These are phyloP conservation scores for Mionectes olivaceus DNA, from an alignment of 2,797 vertebrate genomes.

Conservation along the genomic window DNA sequence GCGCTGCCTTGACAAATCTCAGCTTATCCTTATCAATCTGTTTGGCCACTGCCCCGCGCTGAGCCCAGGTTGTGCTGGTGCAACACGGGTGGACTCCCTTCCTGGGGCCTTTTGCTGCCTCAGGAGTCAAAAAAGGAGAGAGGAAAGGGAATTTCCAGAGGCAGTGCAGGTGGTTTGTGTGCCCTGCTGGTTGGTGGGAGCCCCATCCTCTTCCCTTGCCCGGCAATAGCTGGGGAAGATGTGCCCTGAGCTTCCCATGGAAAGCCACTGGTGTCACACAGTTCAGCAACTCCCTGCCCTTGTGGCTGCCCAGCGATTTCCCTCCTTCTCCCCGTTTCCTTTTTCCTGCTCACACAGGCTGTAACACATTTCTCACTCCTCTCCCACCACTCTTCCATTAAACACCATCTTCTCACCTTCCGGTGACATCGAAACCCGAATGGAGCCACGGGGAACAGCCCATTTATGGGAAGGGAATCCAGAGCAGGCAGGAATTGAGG, in stretches of 20 bases:
- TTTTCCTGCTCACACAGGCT: rapidly evolving
- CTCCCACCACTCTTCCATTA: neutral
- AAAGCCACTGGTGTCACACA: neutral
- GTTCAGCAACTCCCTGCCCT: neutral
- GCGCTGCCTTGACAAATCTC: neutral
- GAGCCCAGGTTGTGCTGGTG: neutral
- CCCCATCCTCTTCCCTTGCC: neutral
- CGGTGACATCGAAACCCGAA: slow-evolving; percentile 32
- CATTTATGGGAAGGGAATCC: slow-evolving; percentile 75
- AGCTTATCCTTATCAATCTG: neutral
- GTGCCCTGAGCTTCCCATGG: neutral
- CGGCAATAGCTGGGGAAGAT: neutral
- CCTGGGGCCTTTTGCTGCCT: neutral
- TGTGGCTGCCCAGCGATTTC: neutral
- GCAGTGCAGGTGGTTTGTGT: neutral
- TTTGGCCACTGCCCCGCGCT: rapidly evolving
- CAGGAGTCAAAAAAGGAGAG: neutral
- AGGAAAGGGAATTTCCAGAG: neutral
- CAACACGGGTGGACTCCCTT: neutral
- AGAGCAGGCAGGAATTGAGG: slow-evolving; percentile 37
- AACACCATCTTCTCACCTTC: neutral
- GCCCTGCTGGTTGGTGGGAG: neutral
- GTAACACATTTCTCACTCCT: neutral
- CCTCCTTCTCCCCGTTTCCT: neutral
- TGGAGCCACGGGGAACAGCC: slow-evolving; percentile 53